These are phyloP conservation scores for Montipora sp. DNA, from an alignment of 64 coral and sea anemone genomes.

Conservation along the genomic window DNA sequence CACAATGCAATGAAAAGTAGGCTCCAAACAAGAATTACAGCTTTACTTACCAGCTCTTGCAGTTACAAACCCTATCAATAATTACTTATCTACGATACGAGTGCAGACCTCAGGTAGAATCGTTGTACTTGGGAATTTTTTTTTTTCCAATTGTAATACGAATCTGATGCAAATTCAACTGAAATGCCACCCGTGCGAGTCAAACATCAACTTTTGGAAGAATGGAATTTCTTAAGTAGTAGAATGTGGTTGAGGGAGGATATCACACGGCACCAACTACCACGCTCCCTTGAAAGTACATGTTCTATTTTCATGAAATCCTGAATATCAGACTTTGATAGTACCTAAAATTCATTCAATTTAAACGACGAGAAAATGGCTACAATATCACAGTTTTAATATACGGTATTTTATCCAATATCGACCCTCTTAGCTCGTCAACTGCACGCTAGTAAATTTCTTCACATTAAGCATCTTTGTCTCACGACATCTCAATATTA, in stretches of 20 bases:
- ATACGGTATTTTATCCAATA: neutral
- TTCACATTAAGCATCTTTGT: constrained; percentile 11
- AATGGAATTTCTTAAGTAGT: neutral
- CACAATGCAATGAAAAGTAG: constrained; percentile 84
- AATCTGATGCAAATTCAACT: neutral
- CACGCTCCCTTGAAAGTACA: neutral
- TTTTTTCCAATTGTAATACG: neutral
- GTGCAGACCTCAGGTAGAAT: neutral
- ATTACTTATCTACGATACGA: constrained; percentile 21
- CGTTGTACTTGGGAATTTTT: neutral
- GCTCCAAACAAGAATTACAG: constrained; percentile 60
- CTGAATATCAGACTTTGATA: neutral
- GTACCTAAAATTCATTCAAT: neutral
- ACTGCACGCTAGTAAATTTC: constrained; percentile 1
- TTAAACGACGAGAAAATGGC: neutral
- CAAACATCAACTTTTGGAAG: neutral
- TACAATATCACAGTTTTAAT: neutral
- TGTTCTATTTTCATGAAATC: neutral
- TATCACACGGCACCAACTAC: neutral
- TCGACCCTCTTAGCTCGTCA: neutral
- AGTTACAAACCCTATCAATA: constrained; percentile 56
- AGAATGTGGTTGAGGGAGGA: neutral
- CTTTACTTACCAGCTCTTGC: constrained; percentile 10
- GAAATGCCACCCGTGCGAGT: neutral
- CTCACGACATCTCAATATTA: constrained; percentile 25